phyloP scores from a whole-genome alignment of 2,113 vertebrate species.

The Gallinago media region DNA sequence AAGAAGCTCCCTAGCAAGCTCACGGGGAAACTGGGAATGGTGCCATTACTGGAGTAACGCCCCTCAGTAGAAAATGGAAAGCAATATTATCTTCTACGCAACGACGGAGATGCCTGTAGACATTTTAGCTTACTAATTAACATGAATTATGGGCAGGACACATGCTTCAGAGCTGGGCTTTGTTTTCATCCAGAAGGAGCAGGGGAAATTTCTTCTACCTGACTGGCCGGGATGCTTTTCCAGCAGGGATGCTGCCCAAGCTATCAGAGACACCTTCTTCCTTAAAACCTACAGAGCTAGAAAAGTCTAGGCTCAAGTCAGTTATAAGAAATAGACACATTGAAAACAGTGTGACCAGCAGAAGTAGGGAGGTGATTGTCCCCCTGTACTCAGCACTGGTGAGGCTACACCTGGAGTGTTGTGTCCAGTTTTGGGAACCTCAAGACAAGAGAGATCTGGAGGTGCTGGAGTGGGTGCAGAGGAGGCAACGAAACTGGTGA shows the following conservation, averaged over 20 bases:
- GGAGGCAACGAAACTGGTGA: no score
- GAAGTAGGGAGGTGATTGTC: no score
- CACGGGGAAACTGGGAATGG: background rate
- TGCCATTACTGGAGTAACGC: background rate
- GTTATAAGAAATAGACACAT: background rate
- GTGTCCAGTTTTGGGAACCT: no score
- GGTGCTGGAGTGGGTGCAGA: no score
- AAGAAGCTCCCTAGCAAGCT: background rate
- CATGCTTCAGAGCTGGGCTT: background rate
- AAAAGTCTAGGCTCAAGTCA: background rate
- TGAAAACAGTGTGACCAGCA: background rate
- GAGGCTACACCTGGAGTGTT: no score
- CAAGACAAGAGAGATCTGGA: no score
- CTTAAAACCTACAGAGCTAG: background rate
- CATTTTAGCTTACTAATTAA: background rate
- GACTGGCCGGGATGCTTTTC: background rate
- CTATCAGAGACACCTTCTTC: background rate
- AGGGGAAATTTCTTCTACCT: background rate
- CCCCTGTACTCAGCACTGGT: no score
- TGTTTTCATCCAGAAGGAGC: background rate
- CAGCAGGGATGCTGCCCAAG: accelerated
- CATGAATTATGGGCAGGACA: background rate
- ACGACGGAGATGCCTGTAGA: background rate
- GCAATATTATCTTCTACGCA: background rate
- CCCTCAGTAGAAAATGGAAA: background rate